A percentile compares a stretch with the other conserved stretches of the same genome.
Evolutionary conservation across 2,888 invertebrate species (phyloP).

Genomic region (Sinohyriopsis cumingii): DNA sequence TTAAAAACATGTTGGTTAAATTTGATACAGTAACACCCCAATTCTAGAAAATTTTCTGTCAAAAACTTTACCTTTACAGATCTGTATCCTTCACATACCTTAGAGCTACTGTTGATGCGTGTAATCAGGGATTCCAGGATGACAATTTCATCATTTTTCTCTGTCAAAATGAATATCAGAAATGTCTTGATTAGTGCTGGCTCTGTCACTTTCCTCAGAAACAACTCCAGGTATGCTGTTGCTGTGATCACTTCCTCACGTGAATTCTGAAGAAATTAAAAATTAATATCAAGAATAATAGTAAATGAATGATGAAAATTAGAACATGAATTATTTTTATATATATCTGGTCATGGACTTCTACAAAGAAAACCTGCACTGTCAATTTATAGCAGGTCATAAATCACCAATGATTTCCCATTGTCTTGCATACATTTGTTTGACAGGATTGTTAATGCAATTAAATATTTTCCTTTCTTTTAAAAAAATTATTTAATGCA

Average conservation of each 20-base stretch:
- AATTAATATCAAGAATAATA: neutral
- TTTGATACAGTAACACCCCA: neutral
- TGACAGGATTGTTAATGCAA: too few relatives aligned
- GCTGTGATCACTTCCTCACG: conserved; percentile 92
- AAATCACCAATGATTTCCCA: too few relatives aligned
- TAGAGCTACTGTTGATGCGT: conserved; percentile 82
- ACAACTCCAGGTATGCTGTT: conserved; percentile 92
- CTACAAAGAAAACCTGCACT: too few relatives aligned
- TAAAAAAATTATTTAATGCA: too few relatives aligned
- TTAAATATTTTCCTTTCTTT: too few relatives aligned
- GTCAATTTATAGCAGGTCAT: too few relatives aligned
- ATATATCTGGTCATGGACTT: neutral
- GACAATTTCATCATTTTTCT: conserved; percentile 87
- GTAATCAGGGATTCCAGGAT: conserved; percentile 87
- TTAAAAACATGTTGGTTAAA: too few relatives aligned
- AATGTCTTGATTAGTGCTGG: conserved; percentile 87
- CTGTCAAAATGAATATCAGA: conserved; percentile 84
- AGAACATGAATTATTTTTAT: neutral
- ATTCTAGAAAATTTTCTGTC: neutral
- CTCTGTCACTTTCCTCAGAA: conserved; percentile 88
- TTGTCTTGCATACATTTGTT: too few relatives aligned
- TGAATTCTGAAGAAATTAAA: conserved; percentile 81
- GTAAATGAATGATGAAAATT: neutral
- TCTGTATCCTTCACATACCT: conserved; percentile 75
- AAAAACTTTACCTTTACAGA: neutral